These are phyloP conservation scores for Zoroaster sp. DNA, from an alignment of 53 echinoderm and acorn worm genomes.

Conservation along the genomic window DNA sequence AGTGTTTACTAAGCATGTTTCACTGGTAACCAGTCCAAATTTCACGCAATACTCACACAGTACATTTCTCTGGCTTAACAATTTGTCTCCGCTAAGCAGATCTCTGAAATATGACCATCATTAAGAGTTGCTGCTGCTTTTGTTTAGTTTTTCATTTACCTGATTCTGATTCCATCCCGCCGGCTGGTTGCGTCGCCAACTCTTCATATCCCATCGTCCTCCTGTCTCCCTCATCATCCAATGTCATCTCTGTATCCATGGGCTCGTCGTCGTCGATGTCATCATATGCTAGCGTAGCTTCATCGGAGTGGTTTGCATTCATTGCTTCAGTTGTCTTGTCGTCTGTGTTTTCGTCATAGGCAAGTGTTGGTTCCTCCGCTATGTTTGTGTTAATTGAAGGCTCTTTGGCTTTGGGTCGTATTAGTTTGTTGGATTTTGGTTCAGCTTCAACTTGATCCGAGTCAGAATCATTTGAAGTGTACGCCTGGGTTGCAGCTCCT, in stretches of 20 bases:
- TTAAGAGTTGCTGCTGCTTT: no score
- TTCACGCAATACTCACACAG: no score
- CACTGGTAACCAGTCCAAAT: no score
- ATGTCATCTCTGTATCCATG: conserved; percentile 23
- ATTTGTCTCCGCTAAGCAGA: no score
- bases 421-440: background rate
- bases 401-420: background rate
- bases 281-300: conserved; percentile 13
- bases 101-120: background rate
- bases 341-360: background rate
- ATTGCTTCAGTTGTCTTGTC: background rate
- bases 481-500: conserved; percentile 15
- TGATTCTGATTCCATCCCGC: background rate
- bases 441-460: background rate
- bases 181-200: background rate
- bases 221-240: background rate
- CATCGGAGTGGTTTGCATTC: background rate
- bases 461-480: background rate
- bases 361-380: background rate
- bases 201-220: background rate
- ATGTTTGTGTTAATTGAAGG: background rate
- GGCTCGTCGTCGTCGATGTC: background rate
- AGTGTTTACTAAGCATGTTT: no score
- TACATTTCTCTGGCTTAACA: no score
- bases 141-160: no score